Conservation (phyloP, 2,113 vertebrate species). For the Psilopsiagon aurifrons region DNA sequence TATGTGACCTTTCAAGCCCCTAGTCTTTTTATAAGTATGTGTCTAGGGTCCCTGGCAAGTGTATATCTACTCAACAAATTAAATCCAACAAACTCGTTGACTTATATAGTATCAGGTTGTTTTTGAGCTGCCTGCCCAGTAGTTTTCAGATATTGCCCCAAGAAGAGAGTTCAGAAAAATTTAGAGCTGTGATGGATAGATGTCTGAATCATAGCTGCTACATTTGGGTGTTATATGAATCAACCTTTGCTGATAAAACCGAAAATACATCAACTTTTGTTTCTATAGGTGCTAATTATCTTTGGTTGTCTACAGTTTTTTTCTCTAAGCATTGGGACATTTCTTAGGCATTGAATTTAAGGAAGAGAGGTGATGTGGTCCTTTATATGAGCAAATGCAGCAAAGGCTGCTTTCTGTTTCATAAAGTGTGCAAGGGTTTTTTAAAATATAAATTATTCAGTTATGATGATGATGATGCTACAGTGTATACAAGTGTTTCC, state of each 20-base stretch:
- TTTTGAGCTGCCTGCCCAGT: neutral
- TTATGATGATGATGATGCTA: neutral
- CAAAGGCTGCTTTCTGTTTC: neutral
- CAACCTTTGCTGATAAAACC: neutral
- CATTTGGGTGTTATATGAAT: neutral
- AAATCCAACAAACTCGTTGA: neutral
- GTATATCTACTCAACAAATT: neutral
- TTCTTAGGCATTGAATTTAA: neutral
- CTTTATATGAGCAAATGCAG: neutral
- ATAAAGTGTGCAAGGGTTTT: neutral
- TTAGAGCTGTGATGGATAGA: neutral
- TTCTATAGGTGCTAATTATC: neutral
- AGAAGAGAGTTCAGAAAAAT: neutral
- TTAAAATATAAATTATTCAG: constrained; percentile 13
- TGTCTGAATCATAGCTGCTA: neutral
- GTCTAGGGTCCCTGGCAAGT: neutral
- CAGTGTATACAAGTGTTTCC: constrained; percentile 11
- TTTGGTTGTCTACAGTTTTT: neutral
- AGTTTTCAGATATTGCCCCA: neutral
- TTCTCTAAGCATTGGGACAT: neutral
- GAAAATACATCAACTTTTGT: neutral
- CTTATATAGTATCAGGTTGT: neutral
- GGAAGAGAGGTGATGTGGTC: neutral
- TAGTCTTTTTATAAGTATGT: neutral
- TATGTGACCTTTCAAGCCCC: neutral